phyloP scores from a whole-genome alignment of 2,113 vertebrate species.

The Paradisaea rubra region DNA sequence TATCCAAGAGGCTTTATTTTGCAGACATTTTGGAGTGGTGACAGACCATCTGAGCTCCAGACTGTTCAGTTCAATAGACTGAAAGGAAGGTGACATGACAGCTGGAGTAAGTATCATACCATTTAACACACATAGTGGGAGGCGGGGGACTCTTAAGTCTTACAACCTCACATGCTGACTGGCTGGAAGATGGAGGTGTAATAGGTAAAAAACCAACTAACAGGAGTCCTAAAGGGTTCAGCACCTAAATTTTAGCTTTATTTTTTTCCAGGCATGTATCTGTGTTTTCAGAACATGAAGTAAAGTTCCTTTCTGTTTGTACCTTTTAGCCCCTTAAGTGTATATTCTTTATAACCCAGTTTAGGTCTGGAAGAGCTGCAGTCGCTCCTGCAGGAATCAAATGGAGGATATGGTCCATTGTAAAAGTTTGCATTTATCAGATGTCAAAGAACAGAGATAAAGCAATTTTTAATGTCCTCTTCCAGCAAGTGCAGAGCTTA shows the following conservation, averaged over 20 bases:
- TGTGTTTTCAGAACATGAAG: not conserved
- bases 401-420: not conserved
- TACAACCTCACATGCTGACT: not conserved
- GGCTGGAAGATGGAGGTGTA: not conserved
- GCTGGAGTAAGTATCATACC: not conserved
- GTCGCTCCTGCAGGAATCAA: not conserved
- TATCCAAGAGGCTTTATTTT: not conserved
- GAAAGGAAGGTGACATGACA: not conserved
- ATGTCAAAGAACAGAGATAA: not conserved
- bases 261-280: not conserved
- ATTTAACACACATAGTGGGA: not conserved
- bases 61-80: not conserved
- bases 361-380: not conserved
- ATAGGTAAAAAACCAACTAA: not conserved
- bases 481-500: not conserved
- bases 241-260: not conserved
- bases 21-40: not conserved
- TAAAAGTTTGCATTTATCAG: not conserved
- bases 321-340: not conserved
- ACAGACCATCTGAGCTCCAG: not conserved
- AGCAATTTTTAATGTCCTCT: not conserved
- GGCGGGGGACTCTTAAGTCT: not conserved
- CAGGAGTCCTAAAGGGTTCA: not conserved
- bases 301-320: not conserved
- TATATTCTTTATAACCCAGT: not conserved